Evolutionary conservation across 1,140 invertebrate genomes (phyloP), one percentile per base, ranked within the genome.

Genomic region (Yoshiicerus persimilis): DNA sequence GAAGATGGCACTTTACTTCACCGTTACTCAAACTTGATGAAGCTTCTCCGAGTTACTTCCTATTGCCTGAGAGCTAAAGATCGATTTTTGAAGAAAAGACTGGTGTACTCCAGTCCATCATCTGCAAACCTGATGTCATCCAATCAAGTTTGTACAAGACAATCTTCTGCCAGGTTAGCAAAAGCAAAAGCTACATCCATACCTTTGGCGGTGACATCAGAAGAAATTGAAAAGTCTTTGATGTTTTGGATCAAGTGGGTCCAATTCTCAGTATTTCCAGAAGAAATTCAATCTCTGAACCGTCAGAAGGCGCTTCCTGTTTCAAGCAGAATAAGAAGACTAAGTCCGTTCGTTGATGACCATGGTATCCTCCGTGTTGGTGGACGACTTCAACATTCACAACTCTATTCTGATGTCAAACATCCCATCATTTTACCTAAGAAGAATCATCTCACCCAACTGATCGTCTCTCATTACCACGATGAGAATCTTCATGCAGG

Each of bases 381-480:
- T 20, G 41, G 41, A 4, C 41, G 41, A 4, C 41, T 47, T 11
- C 5, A 8, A 5, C 16, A 47, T 0, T 0, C 8, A 4, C 13
- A 16, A 11, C 11, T 47, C 9, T 11, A 47, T 20, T 4, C 8
- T 20, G 41, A 47, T 20, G 41, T 20, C 13, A 47, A 47, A 20
- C 41, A 47, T 47, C 41, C 1, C 4, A 47, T 47, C n/a, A 4
- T 47, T 0, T 20, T 47, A 1, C 41, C 41, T 1, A 47, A 47
- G 13, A 32, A 85, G 41, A 66, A 90, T 86, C 70, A 66, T 27
- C 27, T 93, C 10, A 92, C 92, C 20, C 87, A 90, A 9, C 62
- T 92, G 38, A 88, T 93, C 4, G 91, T 93, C 8, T 62, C 86
- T 11, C 20, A 92, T 86, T 88, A 91, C 39, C 93, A 93, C 87